Conservation (phyloP, 2,797 vertebrate species). For the Chrysocyon brachyurus region DNA sequence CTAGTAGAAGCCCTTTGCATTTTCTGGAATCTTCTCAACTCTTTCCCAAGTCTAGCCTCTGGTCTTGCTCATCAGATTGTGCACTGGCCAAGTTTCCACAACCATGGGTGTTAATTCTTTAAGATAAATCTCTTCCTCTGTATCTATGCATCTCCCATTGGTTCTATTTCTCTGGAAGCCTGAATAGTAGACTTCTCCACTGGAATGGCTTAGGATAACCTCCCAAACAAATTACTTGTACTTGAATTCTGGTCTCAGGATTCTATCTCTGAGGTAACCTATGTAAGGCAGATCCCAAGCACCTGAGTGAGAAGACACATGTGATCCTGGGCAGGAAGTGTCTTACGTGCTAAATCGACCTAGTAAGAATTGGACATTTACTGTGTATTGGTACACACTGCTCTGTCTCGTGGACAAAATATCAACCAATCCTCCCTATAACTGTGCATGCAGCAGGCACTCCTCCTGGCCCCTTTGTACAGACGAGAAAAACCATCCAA, state of each 20-base stretch:
- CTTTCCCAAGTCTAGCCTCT: not conserved
- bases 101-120: not conserved
- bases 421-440: not conserved
- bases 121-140: not conserved
- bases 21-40: not conserved
- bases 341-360: not conserved
- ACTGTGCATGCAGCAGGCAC: rapidly evolving
- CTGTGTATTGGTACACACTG: rapidly evolving
- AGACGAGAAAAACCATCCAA: not conserved
- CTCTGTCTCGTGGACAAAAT: rapidly evolving
- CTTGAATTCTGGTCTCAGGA: not conserved
- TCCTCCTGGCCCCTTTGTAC: not conserved
- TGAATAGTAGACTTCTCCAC: not conserved
- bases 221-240: not conserved
- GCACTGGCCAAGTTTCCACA: not conserved
- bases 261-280: not conserved
- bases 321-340: not conserved
- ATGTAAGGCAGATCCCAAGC: not conserved
- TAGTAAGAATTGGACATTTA: not conserved
- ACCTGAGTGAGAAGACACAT: not conserved
- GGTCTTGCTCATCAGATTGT: not conserved
- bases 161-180: not conserved
- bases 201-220: not conserved
- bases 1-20: not conserved
- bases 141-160: rapidly evolving